phyloP scores from a whole-genome alignment of 2,797 vertebrate species.

The Catharus ustulatus region DNA sequence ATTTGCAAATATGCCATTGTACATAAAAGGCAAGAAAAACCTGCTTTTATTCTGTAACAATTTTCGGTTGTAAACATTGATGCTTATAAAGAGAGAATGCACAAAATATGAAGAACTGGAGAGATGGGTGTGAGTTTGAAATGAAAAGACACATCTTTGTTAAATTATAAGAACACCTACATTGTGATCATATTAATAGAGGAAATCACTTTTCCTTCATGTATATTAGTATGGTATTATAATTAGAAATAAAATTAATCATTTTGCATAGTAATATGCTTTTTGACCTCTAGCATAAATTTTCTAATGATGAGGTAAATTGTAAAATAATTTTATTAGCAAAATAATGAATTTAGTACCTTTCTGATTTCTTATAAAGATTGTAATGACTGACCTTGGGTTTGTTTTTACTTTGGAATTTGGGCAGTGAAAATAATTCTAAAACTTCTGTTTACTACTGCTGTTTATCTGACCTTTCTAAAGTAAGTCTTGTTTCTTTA shows the following conservation, averaged over 20 bases:
- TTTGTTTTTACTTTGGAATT: not conserved
- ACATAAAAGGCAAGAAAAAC: not conserved
- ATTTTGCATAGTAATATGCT: not conserved
- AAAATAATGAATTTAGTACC: not conserved
- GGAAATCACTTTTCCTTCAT: not conserved
- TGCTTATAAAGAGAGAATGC: not conserved
- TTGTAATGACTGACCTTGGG: not conserved
- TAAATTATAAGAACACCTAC: not conserved
- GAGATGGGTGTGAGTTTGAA: not conserved
- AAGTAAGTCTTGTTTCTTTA: not conserved
- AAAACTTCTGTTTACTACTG: not conserved
- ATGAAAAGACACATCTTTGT: not conserved
- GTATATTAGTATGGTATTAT: not conserved
- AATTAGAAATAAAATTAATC: not conserved
- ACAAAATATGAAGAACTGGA: not conserved
- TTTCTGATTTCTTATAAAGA: not conserved
- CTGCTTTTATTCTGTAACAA: not conserved
- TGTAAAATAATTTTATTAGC: not conserved
- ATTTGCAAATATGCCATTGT: not conserved
- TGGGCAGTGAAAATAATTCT: not conserved
- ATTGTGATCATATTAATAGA: not conserved
- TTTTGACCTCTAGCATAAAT: not conserved
- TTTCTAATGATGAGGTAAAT: not conserved
- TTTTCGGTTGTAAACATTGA: not conserved
- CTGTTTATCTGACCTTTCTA: not conserved